Evolutionary conservation across 1,140 invertebrate genomes (phyloP), one percentile per base, ranked within the genome.

Genomic region (Episyrphus balteatus): DNA sequence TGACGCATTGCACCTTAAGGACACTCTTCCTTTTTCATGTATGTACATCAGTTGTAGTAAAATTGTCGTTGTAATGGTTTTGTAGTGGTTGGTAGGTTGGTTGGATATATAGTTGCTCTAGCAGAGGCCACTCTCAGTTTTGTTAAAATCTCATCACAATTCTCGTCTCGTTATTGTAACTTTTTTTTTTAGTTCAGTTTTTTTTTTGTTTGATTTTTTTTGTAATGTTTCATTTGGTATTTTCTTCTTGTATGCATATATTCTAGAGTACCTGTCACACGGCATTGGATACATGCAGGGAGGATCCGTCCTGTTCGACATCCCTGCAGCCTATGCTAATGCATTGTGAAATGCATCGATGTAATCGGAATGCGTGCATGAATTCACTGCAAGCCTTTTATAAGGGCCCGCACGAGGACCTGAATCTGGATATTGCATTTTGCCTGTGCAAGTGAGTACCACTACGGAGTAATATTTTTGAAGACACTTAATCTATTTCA

Each of bases 401-500:
- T 69, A 77, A 84, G 57, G 81, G 80, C 51, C 80, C 82, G 6
- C 79, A 80, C 42, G 79, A 84, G 46, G 79, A 80, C 50, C 84
- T 86, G 76, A 87, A 84, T 55, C 77, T 89, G 47, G 88, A 92
- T 63, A 86, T 92, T 53, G 89, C 88, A 49, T 91, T 92, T 72
- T 92, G 89, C 68, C 75, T 92, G 39, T 92, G 89, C 87, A 91
- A 84, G 88, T 92, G 72, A 83, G 83, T 78, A 52, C 42, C 47
- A n/a, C n/a, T 33, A 43, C 13, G 6, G 3, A 38, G 21, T 26
- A 26, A 26, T 26, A 26, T 26, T 26, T 26, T 26, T 26, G 21
- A 26, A 26, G 21, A 26, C 21, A 26, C 21, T 26, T 26, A 26
- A 26, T 26, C 21, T 8, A 26, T 26, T 26, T 26, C 21, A 26